These are phyloP conservation scores for Rachycentron canadum DNA, from an alignment of 2,797 vertebrate genomes.

Conservation along the genomic window DNA sequence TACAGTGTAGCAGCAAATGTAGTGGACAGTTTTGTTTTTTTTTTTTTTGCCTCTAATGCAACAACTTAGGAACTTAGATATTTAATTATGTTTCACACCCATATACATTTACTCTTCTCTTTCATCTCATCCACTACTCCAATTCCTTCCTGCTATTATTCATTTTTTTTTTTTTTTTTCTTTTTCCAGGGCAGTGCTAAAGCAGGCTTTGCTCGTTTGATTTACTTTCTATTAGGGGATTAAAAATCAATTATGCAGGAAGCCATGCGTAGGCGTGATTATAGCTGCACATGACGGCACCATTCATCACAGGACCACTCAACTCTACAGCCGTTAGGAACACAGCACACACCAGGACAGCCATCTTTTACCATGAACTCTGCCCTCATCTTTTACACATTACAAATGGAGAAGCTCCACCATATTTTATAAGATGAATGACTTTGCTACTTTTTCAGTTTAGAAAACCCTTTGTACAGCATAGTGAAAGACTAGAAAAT, in stretches of 20 bases:
- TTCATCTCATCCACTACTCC: slow-evolving; percentile 51
- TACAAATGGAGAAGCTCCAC: slow-evolving; percentile 56
- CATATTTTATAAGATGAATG: slow-evolving; percentile 62
- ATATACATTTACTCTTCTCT: slow-evolving; percentile 57
- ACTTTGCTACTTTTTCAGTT: slow-evolving; percentile 37
- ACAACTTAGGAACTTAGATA: slow-evolving; percentile 49
- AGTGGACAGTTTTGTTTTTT: slow-evolving; percentile 8
- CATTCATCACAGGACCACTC: slow-evolving; percentile 87
- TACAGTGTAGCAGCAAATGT: slow-evolving; percentile 18
- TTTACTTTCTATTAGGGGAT: slow-evolving; percentile 90
- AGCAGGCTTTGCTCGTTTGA: slow-evolving; percentile 84
- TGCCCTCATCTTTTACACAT: slow-evolving; percentile 74
- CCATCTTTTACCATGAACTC: slow-evolving; percentile 77
- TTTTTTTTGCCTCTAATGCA: slow-evolving; percentile 26
- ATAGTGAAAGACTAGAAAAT: slow-evolving; percentile 13
- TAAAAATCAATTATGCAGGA: slow-evolving; percentile 91
- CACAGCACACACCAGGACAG: slow-evolving; percentile 76
- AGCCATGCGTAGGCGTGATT: slow-evolving; percentile 88
- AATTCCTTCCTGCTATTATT: slow-evolving; percentile 3
- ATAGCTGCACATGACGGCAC: slow-evolving; percentile 83
- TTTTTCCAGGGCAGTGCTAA: slow-evolving; percentile 66
- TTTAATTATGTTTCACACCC: slow-evolving; percentile 56
- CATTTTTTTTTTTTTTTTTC: slow-evolving; percentile 70
- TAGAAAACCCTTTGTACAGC: slow-evolving; percentile 13
- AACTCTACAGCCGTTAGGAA: slow-evolving; percentile 83